A percentile compares a stretch with the other conserved stretches of the same genome.
Conservation (phyloP, 1,140 invertebrate species). For the Sesamia nonagrioides region DNA sequence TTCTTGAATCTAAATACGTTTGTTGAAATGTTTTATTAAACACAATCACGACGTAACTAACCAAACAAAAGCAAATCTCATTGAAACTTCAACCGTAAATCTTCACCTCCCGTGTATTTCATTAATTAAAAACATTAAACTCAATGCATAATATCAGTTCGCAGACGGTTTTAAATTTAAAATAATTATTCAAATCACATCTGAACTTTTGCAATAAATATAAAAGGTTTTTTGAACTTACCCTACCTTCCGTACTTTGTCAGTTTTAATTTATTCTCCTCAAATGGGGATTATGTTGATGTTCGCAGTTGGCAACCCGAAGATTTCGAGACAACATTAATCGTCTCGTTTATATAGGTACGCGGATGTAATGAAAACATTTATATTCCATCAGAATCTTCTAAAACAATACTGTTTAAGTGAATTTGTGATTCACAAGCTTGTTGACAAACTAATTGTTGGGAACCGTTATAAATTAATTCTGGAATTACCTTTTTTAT, state of each 20-base stretch:
- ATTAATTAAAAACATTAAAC: conserved; percentile 32
- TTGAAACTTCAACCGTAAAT: conserved; percentile 30
- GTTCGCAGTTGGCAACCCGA: conserved; percentile 19
- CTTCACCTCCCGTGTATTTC: conserved; percentile 10
- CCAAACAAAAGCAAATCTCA: conserved; percentile 7
- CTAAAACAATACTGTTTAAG: too few relatives aligned
- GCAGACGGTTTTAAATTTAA: conserved; percentile 35
- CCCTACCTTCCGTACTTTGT: conserved; percentile 9
- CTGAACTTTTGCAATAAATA: conserved; percentile 47
- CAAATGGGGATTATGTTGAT: conserved; percentile 39
- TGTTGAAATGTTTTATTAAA: background rate
- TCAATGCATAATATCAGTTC: conserved; percentile 43
- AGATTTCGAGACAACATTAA: conserved; percentile 26
- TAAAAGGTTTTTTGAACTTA: conserved; percentile 45
- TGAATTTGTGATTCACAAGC: too few relatives aligned
- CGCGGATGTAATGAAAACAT: background rate
- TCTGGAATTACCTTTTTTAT: too few relatives aligned
- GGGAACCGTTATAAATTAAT: too few relatives aligned
- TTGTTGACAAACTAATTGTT: too few relatives aligned
- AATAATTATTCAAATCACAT: conserved; percentile 47
- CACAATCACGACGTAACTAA: background rate
- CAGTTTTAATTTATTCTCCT: conserved; percentile 43
- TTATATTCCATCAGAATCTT: background rate
- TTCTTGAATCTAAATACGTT: too few relatives aligned
- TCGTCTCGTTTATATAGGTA: conserved; percentile 8